These are phyloP conservation scores for Bovichtus diacanthus DNA, from an alignment of 2,797 vertebrate species.

Conservation along the genomic window DNA sequence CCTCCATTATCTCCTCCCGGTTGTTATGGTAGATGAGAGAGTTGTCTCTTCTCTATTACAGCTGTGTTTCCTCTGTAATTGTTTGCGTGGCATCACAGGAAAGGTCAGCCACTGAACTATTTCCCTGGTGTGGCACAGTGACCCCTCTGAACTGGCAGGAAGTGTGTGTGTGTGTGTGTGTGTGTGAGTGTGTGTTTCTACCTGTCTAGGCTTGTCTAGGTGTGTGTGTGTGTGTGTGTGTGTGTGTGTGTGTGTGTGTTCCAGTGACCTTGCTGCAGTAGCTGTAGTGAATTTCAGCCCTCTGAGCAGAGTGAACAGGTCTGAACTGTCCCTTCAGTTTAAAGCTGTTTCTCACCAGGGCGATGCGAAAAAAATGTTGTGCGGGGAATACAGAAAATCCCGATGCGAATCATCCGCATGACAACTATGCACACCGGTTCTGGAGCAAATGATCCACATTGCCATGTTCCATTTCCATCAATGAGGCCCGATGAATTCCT, in stretches of 20 bases:
- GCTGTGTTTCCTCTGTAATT: constrained; percentile 46
- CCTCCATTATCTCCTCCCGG: constrained; percentile 25
- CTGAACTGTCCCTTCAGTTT: constrained; percentile 34
- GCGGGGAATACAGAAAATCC: too few relatives aligned
- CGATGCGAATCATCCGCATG: too few relatives aligned
- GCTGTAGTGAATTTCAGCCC: constrained; percentile 11
- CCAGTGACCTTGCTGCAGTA: constrained; percentile 45
- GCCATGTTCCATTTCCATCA: too few relatives aligned
- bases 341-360: too few relatives aligned
- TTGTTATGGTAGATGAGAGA: constrained; percentile 16
- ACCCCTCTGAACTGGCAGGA: constrained; percentile 23
- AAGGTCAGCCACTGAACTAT: constrained; percentile 47
- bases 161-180: constrained; percentile 11
- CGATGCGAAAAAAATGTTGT: too few relatives aligned
- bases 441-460: too few relatives aligned
- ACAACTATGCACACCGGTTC: too few relatives aligned
- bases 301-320: constrained; percentile 13
- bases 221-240: constrained; percentile 15
- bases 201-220: neutral
- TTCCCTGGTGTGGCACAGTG: constrained; percentile 30
- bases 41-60: constrained; percentile 4
- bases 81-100: constrained; percentile 40
- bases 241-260: constrained; percentile 11
- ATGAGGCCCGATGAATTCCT: too few relatives aligned
- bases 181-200: constrained; percentile 3